Percentiles rank a stretch among this genome's conserved stretches.
phyloP scores from a whole-genome alignment of 2,888 invertebrate genomes.

The Luperina nickerlii region DNA sequence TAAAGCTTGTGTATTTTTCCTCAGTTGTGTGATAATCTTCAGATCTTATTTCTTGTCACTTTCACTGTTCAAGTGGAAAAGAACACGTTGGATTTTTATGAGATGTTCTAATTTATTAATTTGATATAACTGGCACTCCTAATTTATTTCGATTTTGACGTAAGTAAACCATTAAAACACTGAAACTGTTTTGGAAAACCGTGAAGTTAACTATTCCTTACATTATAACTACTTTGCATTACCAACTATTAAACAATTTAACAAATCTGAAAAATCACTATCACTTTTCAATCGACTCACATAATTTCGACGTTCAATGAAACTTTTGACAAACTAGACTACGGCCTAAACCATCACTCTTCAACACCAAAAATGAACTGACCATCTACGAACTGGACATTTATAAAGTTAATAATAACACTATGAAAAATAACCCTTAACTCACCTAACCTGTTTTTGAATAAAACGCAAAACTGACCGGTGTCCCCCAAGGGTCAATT shows the following conservation, averaged over 20 bases:
- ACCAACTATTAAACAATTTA: background rate
- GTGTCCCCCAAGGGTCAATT: slow-evolving; percentile 87
- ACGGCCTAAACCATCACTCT: slow-evolving; percentile 67
- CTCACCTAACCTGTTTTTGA: slow-evolving; percentile 82
- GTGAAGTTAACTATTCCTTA: background rate
- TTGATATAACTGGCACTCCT: background rate
- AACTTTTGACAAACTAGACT: slow-evolving; percentile 57
- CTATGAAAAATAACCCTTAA: slow-evolving; percentile 80
- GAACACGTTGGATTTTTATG: background rate
- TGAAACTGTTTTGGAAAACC: too few relatives aligned
- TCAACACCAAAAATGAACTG: slow-evolving; percentile 81
- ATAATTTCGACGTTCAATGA: slow-evolving; percentile 35
- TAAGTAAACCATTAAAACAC: slow-evolving; percentile 3
- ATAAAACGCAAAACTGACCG: slow-evolving; percentile 83
- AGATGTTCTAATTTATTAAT: background rate
- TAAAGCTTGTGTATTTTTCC: slow-evolving; percentile 23
- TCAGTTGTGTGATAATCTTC: background rate
- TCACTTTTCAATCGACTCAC: slow-evolving; percentile 13
- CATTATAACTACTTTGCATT: background rate
- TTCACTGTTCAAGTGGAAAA: background rate
- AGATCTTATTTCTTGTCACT: background rate
- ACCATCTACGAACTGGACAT: slow-evolving; percentile 76
- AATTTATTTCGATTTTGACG: background rate
- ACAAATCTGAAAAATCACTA: background rate
- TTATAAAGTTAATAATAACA: slow-evolving; percentile 76